Evolutionary conservation across 2,888 invertebrate species (phyloP).

Genomic region (Seira ritae): DNA sequence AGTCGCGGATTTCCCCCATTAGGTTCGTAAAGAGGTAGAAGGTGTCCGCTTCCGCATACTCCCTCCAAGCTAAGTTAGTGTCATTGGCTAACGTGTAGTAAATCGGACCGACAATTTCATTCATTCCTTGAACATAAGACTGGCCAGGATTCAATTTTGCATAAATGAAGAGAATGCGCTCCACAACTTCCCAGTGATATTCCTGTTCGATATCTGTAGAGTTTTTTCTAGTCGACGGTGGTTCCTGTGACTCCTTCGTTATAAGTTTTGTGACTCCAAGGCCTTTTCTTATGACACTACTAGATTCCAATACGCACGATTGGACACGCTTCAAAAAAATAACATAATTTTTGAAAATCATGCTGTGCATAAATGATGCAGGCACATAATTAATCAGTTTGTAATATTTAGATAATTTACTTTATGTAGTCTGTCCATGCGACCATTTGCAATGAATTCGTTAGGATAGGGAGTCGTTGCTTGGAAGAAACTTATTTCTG

Average conservation of each 20-base stretch:
- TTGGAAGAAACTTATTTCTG: conserved; percentile 98
- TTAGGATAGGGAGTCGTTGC: conserved; percentile 94
- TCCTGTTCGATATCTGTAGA: conserved; percentile 75
- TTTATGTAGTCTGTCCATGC: conserved; percentile 89
- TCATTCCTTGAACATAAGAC: conserved; percentile 97
- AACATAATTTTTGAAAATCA: no score
- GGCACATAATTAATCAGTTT: no score
- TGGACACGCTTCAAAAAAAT: conserved; percentile 94
- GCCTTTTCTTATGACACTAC: conserved; percentile 91
- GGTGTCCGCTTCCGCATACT: conserved; percentile 96
- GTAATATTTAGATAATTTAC: no score
- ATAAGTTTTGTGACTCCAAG: conserved; percentile 75
- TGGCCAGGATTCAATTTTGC: conserved; percentile 99
- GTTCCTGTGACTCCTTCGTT: conserved; percentile 24
- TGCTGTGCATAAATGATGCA: no score
- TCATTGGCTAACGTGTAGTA: conserved; percentile 98
- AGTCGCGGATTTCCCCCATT: conserved; percentile 98
- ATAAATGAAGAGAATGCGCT: conserved; percentile 96
- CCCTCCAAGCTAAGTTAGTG: conserved; percentile 86
- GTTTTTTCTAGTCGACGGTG: background rate
- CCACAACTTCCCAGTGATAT: conserved; percentile 98
- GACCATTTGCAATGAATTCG: conserved; percentile 86
- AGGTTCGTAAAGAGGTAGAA: conserved; percentile 99
- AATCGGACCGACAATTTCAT: conserved; percentile 98
- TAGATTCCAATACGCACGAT: conserved; percentile 88